phyloP scores from a whole-genome alignment of 2,113 vertebrate genomes.

The Oceanites oceanicus region DNA sequence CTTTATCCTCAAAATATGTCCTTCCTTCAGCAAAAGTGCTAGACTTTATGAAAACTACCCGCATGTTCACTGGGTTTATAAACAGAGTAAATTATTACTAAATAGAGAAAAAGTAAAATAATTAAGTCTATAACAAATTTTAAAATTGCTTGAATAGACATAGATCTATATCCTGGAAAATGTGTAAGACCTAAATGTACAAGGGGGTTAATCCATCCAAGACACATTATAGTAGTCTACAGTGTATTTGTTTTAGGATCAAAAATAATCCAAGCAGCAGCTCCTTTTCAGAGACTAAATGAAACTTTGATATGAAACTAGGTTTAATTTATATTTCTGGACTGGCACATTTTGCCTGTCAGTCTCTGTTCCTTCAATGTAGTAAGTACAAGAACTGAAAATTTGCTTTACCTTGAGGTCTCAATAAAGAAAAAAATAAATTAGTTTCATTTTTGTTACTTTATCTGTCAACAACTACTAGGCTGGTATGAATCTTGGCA shows the following conservation, averaged over 20 bases:
- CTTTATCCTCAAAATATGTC: neutral
- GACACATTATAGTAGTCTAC: neutral
- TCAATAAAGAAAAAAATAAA: conserved; percentile 83
- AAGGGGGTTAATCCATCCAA: conserved; percentile 8
- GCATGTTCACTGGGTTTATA: neutral
- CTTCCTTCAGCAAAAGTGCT: neutral
- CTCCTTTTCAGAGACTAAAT: conserved; percentile 69
- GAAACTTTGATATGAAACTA: conserved; percentile 75
- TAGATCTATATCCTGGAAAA: neutral
- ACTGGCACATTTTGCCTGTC: conserved; percentile 73
- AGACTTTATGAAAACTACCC: neutral
- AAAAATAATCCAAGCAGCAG: conserved; percentile 71
- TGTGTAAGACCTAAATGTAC: neutral
- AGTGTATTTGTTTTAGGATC: conserved; percentile 54
- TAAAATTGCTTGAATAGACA: neutral
- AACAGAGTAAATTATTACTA: neutral
- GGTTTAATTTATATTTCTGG: conserved; percentile 78
- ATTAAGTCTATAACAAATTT: neutral
- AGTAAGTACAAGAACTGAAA: conserved; percentile 78
- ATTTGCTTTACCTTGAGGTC: conserved; percentile 78
- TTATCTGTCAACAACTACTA: conserved; percentile 81
- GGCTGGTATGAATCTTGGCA: conserved; percentile 76
- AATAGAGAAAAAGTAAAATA: neutral
- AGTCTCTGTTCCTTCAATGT: conserved; percentile 67
- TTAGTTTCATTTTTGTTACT: conserved; percentile 81